Evolutionary conservation across 2,113 vertebrate genomes (phyloP), one percentile per base, ranked within the genome.

Genomic region (Corynorhinus townsendii): DNA sequence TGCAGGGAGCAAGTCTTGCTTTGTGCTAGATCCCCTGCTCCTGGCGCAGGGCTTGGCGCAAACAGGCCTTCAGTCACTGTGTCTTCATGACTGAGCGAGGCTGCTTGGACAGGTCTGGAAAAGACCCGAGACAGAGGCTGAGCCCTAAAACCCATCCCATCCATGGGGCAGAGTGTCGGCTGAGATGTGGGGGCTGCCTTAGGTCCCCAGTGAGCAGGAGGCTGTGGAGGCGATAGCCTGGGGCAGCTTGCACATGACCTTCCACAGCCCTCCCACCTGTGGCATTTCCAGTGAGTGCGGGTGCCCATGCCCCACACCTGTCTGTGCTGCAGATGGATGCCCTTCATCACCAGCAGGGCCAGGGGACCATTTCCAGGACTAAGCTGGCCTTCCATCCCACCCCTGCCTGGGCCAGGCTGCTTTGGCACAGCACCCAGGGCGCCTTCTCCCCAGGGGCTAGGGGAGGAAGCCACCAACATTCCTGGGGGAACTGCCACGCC

Each of bases 31-130:
- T 52, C 49, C 49, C 49, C 16, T 16, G 49, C 49, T 52, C 49
- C 49, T 52, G 4, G 16, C 1, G 4, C 30, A 7, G 66, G 24
- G 49, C 30, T 11, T 9, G 11, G 73, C 3, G 38, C 38, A 5
- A 0, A 0, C 30, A 19, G n/a, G 22, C 0, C 1, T 22, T 4
- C 1, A 1, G 16, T 22, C 5, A 10, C 45, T 0, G 1, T 5
- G 33, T 59, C 80, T 2, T 11, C 11, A 0, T 7, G 19, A 47
- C 30, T 40, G 38, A 40, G 38, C 4, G 38, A 40, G 38, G 38
- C 38, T 40, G 38, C 38, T 40, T 40, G 38, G 38, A 40, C 38
- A 40, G 38, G 38, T 40, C 38, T 40, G 3, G 38, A 40, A 40
- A 40, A 40, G 38, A 3, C 38, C 47, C 12, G 47, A 49, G 47